A percentile compares a stretch with the other conserved stretches of the same genome.
Conservation (phyloP, 2,888 invertebrate genomes). For the Nineta flava region DNA sequence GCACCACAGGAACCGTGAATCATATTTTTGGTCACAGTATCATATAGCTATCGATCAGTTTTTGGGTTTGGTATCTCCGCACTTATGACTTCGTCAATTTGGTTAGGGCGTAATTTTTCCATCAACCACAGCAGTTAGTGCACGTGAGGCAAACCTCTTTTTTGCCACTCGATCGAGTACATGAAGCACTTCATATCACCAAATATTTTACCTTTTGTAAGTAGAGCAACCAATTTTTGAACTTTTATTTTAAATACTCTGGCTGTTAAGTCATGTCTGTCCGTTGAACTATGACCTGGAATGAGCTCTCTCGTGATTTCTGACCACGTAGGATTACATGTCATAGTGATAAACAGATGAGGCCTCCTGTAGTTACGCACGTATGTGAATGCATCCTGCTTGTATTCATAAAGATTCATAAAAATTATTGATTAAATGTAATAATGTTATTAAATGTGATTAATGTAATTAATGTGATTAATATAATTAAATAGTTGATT, state of each 20-base stretch:
- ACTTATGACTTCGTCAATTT: slow-evolving; percentile 20
- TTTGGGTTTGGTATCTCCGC: slow-evolving; percentile 20
- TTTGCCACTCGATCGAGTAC: slow-evolving; percentile 18
- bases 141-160: slow-evolving; percentile 20
- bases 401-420: slow-evolving; percentile 17
- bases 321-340: slow-evolving; percentile 12
- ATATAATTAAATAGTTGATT: too few species aligned
- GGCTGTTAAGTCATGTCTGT: slow-evolving; percentile 10
- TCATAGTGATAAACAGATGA: slow-evolving; percentile 16
- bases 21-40: slow-evolving; percentile 15
- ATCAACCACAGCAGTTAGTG: slow-evolving; percentile 19
- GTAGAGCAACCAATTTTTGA: slow-evolving; percentile 13
- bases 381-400: slow-evolving; percentile 17
- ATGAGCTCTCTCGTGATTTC: slow-evolving; percentile 11
- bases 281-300: slow-evolving; percentile 6
- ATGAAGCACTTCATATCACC: slow-evolving; percentile 15
- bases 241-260: slow-evolving; percentile 10
- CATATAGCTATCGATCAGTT: slow-evolving; percentile 12
- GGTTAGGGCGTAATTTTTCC: slow-evolving; percentile 17
- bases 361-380: slow-evolving; percentile 11
- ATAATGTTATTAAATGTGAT: too few species aligned
- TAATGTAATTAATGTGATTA: too few species aligned
- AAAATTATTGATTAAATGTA: too few species aligned
- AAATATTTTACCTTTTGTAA: slow-evolving; percentile 15
- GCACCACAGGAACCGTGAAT: slow-evolving; percentile 19